Evolutionary conservation across 2,888 invertebrate species (phyloP).

Genomic region (Drosophila kambysellisi): DNA sequence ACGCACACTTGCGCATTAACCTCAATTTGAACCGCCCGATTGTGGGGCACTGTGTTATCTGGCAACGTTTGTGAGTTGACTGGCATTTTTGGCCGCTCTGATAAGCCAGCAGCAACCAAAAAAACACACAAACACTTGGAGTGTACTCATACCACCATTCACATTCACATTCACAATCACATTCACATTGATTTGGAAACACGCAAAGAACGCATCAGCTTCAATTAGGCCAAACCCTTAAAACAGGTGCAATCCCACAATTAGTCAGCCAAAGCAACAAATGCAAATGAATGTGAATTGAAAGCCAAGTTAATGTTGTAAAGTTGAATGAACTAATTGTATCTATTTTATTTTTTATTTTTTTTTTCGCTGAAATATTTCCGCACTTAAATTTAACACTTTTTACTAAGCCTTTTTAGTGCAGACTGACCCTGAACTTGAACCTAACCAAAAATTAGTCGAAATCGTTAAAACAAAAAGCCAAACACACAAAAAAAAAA

Average conservation of each 20-base stretch:
- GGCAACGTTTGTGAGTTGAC: conserved; percentile 57
- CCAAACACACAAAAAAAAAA: conserved; percentile 12
- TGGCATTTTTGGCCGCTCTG: conserved; percentile 52
- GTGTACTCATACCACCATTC: not conserved
- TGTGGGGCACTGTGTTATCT: conserved; percentile 80
- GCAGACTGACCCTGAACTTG: conserved; percentile 71
- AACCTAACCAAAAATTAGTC: conserved; percentile 56
- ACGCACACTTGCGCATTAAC: conserved; percentile 69
- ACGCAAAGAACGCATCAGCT: conserved; percentile 40
- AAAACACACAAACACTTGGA: not conserved
- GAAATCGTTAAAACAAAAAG: conserved; percentile 60
- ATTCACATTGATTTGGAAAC: conserved; percentile 28
- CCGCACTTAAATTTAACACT: conserved; percentile 48
- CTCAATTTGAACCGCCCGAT: conserved; percentile 76
- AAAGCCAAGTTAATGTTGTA: conserved; percentile 1
- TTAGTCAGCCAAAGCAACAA: not conserved
- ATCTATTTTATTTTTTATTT: not conserved
- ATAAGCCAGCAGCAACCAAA: conserved; percentile 46
- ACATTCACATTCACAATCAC: not conserved
- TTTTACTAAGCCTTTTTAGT: conserved; percentile 48
- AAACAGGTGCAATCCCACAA: not conserved
- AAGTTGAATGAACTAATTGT: conserved; percentile 65
- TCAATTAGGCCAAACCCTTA: conserved; percentile 21
- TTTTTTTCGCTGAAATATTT: conserved; percentile 31
- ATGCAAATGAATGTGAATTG: not conserved